Conservation (phyloP, 2,113 vertebrate genomes). For the Prionailurus viverrinus region DNA sequence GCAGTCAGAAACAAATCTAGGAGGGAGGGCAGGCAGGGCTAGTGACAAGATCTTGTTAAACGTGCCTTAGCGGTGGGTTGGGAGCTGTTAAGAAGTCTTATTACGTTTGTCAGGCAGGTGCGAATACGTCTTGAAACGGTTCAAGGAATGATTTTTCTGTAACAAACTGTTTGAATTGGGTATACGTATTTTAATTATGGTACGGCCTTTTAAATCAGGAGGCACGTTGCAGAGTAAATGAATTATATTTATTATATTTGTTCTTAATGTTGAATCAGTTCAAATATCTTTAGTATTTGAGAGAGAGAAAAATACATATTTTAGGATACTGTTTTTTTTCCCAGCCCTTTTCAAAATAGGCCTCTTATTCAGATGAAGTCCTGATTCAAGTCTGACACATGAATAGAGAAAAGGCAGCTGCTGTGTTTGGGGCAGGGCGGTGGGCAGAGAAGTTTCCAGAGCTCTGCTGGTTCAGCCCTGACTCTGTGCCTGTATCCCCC, state of each 20-base stretch:
- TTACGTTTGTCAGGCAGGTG: not conserved
- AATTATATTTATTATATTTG: not conserved
- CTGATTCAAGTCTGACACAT: not conserved
- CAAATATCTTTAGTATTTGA: not conserved
- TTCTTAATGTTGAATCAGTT: not conserved
- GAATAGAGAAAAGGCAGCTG: not conserved
- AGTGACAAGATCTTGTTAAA: not conserved
- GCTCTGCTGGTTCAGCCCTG: not conserved
- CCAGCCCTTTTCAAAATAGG: not conserved
- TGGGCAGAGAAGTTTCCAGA: not conserved
- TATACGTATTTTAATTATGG: not conserved
- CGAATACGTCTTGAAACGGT: not conserved
- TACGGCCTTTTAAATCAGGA: not conserved
- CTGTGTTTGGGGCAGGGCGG: not conserved
- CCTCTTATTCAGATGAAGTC: not conserved
- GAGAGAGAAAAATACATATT: not conserved
- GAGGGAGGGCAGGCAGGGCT: not conserved
- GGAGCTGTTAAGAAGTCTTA: not conserved
- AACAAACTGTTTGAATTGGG: not conserved
- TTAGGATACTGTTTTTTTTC: not conserved
- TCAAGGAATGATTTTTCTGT: not conserved
- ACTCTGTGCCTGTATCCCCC: fast-evolving
- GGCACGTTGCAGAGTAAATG: not conserved
- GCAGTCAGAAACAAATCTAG: not conserved
- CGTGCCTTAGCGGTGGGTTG: not conserved